Evolutionary conservation across 2,888 invertebrate species (phyloP), one percentile per base, ranked within the genome.

Genomic region (Morpho deidamia): DNA sequence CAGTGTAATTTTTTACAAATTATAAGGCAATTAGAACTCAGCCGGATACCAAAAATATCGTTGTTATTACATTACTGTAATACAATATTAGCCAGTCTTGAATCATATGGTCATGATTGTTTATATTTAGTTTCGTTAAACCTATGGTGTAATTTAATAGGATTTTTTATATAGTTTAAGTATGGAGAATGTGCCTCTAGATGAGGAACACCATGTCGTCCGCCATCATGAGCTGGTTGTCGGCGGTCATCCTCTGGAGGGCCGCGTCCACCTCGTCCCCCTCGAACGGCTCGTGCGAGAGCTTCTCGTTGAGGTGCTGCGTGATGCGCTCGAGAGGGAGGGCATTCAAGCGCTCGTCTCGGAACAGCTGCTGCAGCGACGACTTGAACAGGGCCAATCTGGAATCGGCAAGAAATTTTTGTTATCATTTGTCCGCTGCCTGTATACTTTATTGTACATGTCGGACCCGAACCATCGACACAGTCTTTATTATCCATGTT

Each of bases 181-280:
- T 37, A 37, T 37, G 37, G 37, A n/a, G 37, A 37, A 37, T 4
- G 3, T 41, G 1, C 8, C 0, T 5, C 33, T 61, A 66, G 23
- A 97, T 96, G 47, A 96, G 90, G 83, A 96, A 95, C 34, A 97
- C 92, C 61, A 95, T 94, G 61, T 93, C 94, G 72, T 97, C 96
- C 0, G 96, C 93, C 67, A 96, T 89, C 98, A 99, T 98, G 56
- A 98, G 92, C 76, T 97, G 96, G 86, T 98, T 98, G 62, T 95
- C 96, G 38, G 94, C 94, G 4, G 95, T 94, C 97, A 99, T 97
- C 58, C 91, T 91, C 9, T 92, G 89, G 9, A 99, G 87, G 2
- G 97, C 98, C 0, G 95, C 94, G 42, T 90, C 82, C 7, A 98
- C 90, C 88, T 99, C 98, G 0, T 81, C 91, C 1, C 89, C 72